A percentile compares a stretch with the other conserved stretches of the same genome.
Evolutionary conservation across 2,113 vertebrate species (phyloP).

Genomic region (Nannobrachium achirus): DNA sequence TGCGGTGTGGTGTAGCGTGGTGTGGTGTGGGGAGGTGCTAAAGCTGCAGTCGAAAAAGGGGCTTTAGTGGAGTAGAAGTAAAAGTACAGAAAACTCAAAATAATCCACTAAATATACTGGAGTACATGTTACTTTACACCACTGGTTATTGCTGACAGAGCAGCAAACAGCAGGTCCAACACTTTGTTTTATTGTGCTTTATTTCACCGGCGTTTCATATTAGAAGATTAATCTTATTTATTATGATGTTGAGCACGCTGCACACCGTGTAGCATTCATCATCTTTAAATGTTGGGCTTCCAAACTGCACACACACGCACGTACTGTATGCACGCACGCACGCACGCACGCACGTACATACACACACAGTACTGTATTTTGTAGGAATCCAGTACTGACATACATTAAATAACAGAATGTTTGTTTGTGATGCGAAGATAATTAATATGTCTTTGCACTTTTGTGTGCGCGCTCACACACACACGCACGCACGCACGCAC

Average conservation of each 20-base stretch:
- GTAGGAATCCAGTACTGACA: no score
- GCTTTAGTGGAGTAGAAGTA: no score
- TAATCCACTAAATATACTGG: no score
- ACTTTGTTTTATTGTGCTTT: background rate
- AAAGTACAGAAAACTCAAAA: no score
- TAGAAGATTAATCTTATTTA: slow-evolving; percentile 59
- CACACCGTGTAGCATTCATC: slow-evolving; percentile 47
- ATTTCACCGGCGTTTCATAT: slow-evolving; percentile 27
- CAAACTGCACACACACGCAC: background rate
- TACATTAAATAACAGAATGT: slow-evolving; percentile 29
- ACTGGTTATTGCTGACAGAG: background rate
- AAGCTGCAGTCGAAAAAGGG: no score
- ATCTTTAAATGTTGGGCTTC: slow-evolving; percentile 32
- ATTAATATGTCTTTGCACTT: slow-evolving; percentile 52
- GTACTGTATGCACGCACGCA: no score
- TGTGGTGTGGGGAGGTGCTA: no score
- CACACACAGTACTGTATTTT: no score
- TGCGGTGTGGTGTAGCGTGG: no score
- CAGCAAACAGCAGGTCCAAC: background rate
- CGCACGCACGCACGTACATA: background rate
- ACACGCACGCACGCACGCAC: background rate
- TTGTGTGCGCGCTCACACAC: no score
- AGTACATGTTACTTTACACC: no score
- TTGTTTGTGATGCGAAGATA: slow-evolving; percentile 46
- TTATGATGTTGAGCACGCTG: slow-evolving; percentile 8